Base-by-base conservation (phyloP, 1,140 invertebrate species). In the Oedothorax gibbosus region DNA sequence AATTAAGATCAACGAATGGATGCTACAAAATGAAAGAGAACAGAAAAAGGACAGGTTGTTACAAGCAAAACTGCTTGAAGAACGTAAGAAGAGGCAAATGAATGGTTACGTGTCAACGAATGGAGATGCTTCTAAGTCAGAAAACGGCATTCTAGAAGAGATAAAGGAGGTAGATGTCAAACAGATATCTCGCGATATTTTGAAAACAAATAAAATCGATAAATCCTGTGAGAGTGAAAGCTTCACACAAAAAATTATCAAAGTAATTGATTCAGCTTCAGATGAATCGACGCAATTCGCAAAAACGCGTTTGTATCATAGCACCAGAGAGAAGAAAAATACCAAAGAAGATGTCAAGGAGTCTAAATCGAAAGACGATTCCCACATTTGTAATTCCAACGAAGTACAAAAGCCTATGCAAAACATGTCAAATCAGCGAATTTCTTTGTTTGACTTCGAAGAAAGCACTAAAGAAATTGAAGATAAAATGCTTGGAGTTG, bases 1-100 rank as follows among this genome's bases (percentile, higher is more conserved):
- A 8, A 18, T 69, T n/a, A 86, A 86, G 68, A 86, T 86, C 5
- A 77, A 80, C 35, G 85, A 86, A 10, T 80, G 83, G 83, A 78
- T 85, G 75, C 64, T 71, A 7, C 65, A 80, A 75, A 86, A 86
- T 10, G 85, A 86, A 68, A 73, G 35, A 9, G 77, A 81, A 35
- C 76, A 86, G 50, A 77, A 80, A 57, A 54, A 60, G 6, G 77
- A 86, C 7, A 51, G 54, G 11, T 65, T 80, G 9, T 15, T 86
- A 14, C 73, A 73, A 14, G 0, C 66, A 6, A 73, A 60, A 53
- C 20, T 80, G n/a, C 53, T 71, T n/a, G 64, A 77, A 60, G 82
- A 78, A 54, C 51, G 69, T 35, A 85, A 85, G 35, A 72, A 73
- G 18, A 7, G 85, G 56, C 18, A 78, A 20, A 54, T 69, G 5